phyloP scores from a whole-genome alignment of 2,113 vertebrate species.

The Lamprotornis superbus region DNA sequence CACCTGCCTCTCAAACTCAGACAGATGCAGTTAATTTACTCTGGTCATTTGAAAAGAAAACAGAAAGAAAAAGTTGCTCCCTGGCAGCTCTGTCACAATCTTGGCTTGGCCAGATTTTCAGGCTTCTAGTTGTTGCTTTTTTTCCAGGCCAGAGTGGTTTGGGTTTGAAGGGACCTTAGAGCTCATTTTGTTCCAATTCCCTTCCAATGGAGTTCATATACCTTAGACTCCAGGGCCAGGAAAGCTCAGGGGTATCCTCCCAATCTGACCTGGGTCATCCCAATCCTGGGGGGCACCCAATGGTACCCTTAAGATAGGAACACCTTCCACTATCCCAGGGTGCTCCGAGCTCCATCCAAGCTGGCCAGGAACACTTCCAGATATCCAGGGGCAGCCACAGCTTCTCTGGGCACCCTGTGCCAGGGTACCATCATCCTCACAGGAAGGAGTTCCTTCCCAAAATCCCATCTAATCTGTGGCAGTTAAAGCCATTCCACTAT shows the following conservation, averaged over 20 bases:
- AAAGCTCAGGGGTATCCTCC: background rate
- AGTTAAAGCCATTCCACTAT: background rate
- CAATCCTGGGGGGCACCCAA: background rate
- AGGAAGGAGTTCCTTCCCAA: background rate
- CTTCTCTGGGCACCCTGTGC: background rate
- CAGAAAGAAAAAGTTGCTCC: background rate
- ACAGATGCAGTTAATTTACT: background rate
- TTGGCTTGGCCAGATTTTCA: background rate
- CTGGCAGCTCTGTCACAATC: background rate
- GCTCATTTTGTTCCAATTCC: no score
- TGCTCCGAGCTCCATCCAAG: background rate
- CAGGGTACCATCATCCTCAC: accelerated
- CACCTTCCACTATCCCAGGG: accelerated
- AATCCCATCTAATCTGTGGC: no score
- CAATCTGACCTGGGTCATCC: background rate
- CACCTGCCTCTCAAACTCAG: background rate
- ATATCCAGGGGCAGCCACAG: background rate
- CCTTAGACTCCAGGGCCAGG: background rate
- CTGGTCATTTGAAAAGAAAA: background rate
- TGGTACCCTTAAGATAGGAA: background rate
- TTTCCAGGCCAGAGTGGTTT: background rate
- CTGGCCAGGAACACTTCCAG: background rate
- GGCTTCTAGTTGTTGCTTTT: background rate
- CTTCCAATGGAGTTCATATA: background rate
- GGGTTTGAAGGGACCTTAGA: background rate